Conservation (phyloP, 2,113 vertebrate species). For the Gavia stellata region DNA sequence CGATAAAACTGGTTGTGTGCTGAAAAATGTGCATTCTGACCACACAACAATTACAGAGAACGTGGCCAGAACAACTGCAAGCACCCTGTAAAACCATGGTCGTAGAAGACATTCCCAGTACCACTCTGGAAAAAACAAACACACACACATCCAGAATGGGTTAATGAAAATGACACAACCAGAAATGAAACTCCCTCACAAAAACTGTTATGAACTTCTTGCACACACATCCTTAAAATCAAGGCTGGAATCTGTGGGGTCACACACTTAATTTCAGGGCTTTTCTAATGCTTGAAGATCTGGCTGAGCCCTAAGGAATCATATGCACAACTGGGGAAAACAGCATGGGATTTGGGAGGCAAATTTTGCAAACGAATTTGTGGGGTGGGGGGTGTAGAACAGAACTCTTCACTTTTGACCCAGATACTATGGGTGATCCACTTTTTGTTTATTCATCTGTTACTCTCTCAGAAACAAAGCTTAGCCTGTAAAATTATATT, state of each 20-base stretch:
- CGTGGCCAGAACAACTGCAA: slow-evolving; percentile 79
- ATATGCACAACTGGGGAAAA: not conserved
- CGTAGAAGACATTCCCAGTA: slow-evolving; percentile 91
- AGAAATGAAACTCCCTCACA: not conserved
- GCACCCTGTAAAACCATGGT: slow-evolving; percentile 80
- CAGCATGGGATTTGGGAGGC: not conserved
- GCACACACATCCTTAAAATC: not conserved
- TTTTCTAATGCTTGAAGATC: not conserved
- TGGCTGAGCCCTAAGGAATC: not conserved
- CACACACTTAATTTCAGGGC: not conserved
- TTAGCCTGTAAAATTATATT: not conserved
- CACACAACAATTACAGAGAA: slow-evolving; percentile 91
- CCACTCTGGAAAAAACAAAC: slow-evolving; percentile 79
- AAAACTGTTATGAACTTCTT: not conserved
- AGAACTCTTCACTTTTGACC: not conserved
- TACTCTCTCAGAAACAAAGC: not conserved
- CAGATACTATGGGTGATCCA: not conserved
- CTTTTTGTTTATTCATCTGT: not conserved
- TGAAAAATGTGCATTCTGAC: slow-evolving; percentile 97
- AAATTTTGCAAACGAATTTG: not conserved
- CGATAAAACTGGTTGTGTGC: slow-evolving; percentile 85
- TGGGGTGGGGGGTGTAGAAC: not conserved
- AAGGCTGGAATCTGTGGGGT: not conserved
- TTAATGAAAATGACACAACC: not conserved
- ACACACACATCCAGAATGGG: not conserved